These are phyloP conservation scores for Dynastes grantii DNA, from an alignment of 2,888 invertebrate genomes.

Conservation along the genomic window DNA sequence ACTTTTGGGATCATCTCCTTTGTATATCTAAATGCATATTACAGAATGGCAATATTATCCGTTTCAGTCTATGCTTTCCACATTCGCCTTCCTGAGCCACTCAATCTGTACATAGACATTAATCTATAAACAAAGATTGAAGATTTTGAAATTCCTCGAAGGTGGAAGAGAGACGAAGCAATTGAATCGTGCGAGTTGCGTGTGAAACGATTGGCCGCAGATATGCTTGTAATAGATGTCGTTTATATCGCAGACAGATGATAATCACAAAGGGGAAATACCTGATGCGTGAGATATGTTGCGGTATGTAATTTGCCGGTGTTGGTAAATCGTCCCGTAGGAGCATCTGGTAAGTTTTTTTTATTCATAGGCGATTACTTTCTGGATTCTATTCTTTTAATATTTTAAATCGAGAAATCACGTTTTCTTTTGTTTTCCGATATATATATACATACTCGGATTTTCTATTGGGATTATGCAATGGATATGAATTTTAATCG, in stretches of 20 bases:
- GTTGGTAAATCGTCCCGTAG: too few relatives aligned
- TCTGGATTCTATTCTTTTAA: too few relatives aligned
- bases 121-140: neutral
- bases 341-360: constrained; percentile 15
- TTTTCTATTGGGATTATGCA: too few relatives aligned
- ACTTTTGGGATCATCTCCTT: too few relatives aligned
- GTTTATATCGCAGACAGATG: constrained; percentile 15
- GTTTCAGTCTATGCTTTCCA: too few relatives aligned
- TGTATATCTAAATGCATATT: too few relatives aligned
- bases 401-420: too few relatives aligned
- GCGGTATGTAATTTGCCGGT: neutral
- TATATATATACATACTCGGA: too few relatives aligned
- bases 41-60: too few relatives aligned
- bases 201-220: constrained; percentile 2
- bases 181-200: constrained; percentile 1
- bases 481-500: too few relatives aligned
- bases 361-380: neutral
- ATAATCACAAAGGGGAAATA: constrained; percentile 3
- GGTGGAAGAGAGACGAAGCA: neutral
- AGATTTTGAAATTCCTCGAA: neutral
- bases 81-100: too few relatives aligned
- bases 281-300: constrained; percentile 10
- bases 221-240: constrained; percentile 28
- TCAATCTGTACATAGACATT: neutral
- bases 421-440: too few relatives aligned